Evolutionary conservation across 2,113 vertebrate species (phyloP), one percentile per base, ranked within the genome.

Genomic region (Sciurus niger): DNA sequence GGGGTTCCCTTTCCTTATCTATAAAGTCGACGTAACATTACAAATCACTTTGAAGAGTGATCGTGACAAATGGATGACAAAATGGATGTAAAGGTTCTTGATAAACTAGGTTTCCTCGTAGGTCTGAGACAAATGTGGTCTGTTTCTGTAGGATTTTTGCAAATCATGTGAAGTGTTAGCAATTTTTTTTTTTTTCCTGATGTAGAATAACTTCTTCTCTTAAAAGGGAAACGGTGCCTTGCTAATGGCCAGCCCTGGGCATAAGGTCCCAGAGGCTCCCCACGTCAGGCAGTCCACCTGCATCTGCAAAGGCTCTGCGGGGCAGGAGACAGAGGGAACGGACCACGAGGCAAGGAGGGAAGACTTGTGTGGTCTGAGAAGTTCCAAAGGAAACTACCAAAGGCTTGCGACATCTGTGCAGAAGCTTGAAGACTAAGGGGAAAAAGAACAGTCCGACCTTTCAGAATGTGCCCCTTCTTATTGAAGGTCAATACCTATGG

Each of bases 181-280:
- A 83, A 20, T 2, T 58, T 60, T 70, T 55, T 58, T 70, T 40
- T 40, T 40, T 65, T 53, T 46, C 48, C 53, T 14, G 20, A 51
- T 67, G 34, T 46, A 90, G 24, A 89, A 72, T 93, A 68, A 79
- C 74, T 79, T 95, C 73, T 83, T 95, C 65, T 91, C 68, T 77
- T 53, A 94, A 96, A 93, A 90, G 12, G 92, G 40, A 94, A 93
- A 43, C 83, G 85, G 18, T 46, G 32, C 70, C 84, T 78, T 79
- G 70, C 58, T 67, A 70, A 60, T 13, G 22, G 68, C 51, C 73
- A 84, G 93, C 82, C 25, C 16, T 90, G 84, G 94, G 8, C 43
- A 60, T 63, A 20, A 46, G 46, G 77, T 93, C 67, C 48, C 46
- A 8, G 0, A 68, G 80, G 37, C 53, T 40, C 55, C 67, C 58